Percentiles rank a stretch among this genome's conserved stretches.
phyloP scores from a whole-genome alignment of 2,113 vertebrate species.

The Turdus rufiventris region DNA sequence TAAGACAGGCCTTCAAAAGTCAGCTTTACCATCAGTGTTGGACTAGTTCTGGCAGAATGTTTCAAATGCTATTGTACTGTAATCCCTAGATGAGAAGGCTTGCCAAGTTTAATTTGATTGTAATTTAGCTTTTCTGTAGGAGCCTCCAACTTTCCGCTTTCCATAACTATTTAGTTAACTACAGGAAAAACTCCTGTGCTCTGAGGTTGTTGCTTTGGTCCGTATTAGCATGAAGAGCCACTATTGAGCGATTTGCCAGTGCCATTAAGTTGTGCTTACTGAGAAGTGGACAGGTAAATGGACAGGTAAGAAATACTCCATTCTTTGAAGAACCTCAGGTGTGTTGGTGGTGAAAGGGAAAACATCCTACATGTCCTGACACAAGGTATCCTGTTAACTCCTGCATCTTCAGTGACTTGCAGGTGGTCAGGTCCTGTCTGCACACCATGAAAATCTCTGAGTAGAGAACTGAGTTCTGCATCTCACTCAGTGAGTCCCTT shows the following conservation, averaged over 20 bases:
- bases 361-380: accelerated
- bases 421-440: neutral
- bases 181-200: neutral
- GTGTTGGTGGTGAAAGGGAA: neutral
- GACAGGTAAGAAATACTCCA: neutral
- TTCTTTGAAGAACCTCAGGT: neutral
- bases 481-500: neutral
- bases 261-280: neutral
- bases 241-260: neutral
- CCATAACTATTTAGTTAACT: neutral
- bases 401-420: accelerated
- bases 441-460: neutral
- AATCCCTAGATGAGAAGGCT: neutral
- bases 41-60: neutral
- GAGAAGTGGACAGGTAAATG: neutral
- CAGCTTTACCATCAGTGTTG: neutral
- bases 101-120: neutral
- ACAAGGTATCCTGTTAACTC: neutral
- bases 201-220: neutral
- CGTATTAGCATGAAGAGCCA: neutral
- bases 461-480: neutral
- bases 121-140: neutral
- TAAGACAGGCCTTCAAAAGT: neutral
- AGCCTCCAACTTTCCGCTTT: neutral
- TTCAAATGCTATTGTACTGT: neutral